Base-by-base conservation (phyloP, 2,113 vertebrate genomes). In the Chaetodon auriga region DNA sequence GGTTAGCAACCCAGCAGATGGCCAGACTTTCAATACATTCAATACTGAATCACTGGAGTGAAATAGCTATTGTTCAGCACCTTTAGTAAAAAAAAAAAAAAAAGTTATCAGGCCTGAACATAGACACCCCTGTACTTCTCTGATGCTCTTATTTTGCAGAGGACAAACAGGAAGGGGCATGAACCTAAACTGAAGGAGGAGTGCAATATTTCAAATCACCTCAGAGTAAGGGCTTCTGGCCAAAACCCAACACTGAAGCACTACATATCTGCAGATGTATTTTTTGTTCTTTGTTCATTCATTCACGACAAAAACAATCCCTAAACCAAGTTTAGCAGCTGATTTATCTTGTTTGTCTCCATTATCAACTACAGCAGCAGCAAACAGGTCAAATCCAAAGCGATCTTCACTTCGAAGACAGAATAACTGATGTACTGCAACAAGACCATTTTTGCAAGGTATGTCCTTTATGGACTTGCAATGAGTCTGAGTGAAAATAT, bases 151-250 rank as follows among this genome's bases (percentile, higher is more conserved):
- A 25, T 41, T 57, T 58, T 58, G 21, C 9, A 73, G 69, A 48
- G 30, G 38, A 58, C 49, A 65, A 74, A 68, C 45, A 73, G 41
- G 25, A 35, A 15, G 15, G 30, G 15, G 3, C 9, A 21, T 21
- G n/a, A 51, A 4, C 41, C 78, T 75, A 94, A 87, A 75, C 21
- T 91, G 63, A 94, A 68, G 23, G 57, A 78, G 18, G 83, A 93
- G 12, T 63, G 38, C 38, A 45, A 21, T 51, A 89, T 92, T 43
- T 89, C 80, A 61, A 66, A 75, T 11, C 85, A 92, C 72, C 90
- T 95, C 51, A 92, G 84, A 87, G 93, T 94, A 91, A 80, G 83
- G 70, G 10, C 36, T 35, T 7, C 11, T 23, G 9, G 43, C 6
- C n/a, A 30, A 43, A 21, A 18, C 13, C 21, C 7, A 70, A 13